Base-by-base conservation (phyloP, 1,140 invertebrate genomes). In the Idris sp. region DNA sequence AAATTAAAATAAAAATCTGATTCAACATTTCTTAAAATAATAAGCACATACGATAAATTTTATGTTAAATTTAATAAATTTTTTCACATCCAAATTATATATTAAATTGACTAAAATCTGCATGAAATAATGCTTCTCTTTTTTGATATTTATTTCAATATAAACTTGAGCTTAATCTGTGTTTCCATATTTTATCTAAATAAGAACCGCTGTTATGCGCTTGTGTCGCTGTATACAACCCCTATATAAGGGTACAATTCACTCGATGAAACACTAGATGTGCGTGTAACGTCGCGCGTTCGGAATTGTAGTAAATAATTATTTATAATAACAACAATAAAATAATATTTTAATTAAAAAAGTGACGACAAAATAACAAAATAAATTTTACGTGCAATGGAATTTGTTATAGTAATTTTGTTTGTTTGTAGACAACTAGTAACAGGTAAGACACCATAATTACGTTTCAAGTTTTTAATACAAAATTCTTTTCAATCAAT, bases 211-310 rank as follows among this genome's bases (percentile, higher is more conserved):
- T 41, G 62, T 54, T 64, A 62, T 71, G 75, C 75, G 75, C 75
- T 65, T 69, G 75, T 59, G 58, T 77, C 43, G 16, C 9, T 53
- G 49, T 76, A 54, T 51, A 73, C 51, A 43, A 77, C 74, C 74
- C 51, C 69, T 81, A 81, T 80, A 80, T 79, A 81, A 80, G 76
- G 74, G 75, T 79, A 74, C 69, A 75, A 75, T 49, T 64, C 51
- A 61, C 41, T 48, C 73, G 48, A 13, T 33, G 38, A 51, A 72
- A 76, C 49, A 77, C 49, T 74, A 80, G 78, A 81, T n/a, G n/a
- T n/a, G n/a, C 69, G 67, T 73, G 62, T 64, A 51, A 69, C 68
- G 16, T 56, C 64, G 56, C 44, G 75, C 75, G 61, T 61, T 54
- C 59, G 62, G 44, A 35, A 65, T 25, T 43, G 48, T 26, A 49